These are phyloP conservation scores for Prionace glauca DNA, from an alignment of 2,797 vertebrate species.

Conservation along the genomic window DNA sequence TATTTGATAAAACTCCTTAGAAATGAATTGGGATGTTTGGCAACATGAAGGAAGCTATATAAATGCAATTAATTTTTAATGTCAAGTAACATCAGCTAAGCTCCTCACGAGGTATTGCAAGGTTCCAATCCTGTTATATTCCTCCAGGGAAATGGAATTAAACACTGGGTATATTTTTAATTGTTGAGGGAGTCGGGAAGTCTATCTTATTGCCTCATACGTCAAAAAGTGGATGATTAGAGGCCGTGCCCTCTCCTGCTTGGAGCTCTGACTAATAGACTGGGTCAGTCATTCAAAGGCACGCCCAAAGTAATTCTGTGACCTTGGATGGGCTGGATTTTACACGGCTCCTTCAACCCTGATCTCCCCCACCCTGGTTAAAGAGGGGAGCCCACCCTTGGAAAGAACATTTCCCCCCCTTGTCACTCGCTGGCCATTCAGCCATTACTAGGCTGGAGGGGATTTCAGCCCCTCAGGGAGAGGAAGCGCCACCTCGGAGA, in stretches of 20 bases:
- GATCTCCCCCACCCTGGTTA: too few relatives aligned
- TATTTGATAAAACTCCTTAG: background rate
- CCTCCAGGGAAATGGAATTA: background rate
- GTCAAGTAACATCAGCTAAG: background rate
- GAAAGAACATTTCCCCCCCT: too few relatives aligned
- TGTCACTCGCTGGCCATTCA: too few relatives aligned
- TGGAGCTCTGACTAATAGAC: background rate
- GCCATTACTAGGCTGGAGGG: too few relatives aligned
- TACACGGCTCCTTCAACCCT: too few relatives aligned
- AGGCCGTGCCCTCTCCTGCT: background rate
- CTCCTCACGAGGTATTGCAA: too few relatives aligned
- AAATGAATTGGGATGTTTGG: background rate
- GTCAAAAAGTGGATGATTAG: background rate
- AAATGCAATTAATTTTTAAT: background rate
- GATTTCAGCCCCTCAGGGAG: too few relatives aligned
- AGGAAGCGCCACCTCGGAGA: too few relatives aligned
- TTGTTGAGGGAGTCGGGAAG: background rate
- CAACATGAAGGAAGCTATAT: background rate
- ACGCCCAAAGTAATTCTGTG: background rate
- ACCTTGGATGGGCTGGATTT: too few relatives aligned
- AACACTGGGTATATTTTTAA: background rate
- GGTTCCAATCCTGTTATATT: background rate
- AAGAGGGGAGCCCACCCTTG: too few relatives aligned
- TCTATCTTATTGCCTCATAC: background rate
- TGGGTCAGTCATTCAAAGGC: background rate